Base-by-base conservation (phyloP, 2,888 invertebrate species). In the Unio pictorum region DNA sequence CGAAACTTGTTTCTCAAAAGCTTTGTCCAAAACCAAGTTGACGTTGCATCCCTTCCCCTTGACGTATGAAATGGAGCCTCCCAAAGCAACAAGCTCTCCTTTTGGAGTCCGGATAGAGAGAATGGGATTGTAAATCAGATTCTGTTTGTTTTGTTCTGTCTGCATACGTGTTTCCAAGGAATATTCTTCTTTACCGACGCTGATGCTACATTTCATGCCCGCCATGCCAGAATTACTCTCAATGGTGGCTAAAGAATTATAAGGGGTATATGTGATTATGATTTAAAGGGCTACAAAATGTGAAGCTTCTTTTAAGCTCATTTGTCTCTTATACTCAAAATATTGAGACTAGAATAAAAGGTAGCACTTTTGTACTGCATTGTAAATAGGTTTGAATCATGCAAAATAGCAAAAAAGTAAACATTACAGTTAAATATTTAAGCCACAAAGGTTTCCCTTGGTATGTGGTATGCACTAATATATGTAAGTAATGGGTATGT, bases 11-110 rank as follows among this genome's bases (percentile, higher is more conserved):
- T 75, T 77, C 15, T 30, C 54, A 15, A 75, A 69, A 55, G 78
- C 62, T 69, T 79, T 77, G 63, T 75, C 78, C 28, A 82, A 59
- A n/a, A 76, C 73, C 6, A 81, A 23, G 58, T 80, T 78, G 17
- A 77, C 55, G 20, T 70, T 74, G 26, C 76, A 58, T 54, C 74
- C 73, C 72, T 80, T 79, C n/a, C 75, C 79, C 55, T 66, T 73
- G 18, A 70, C 76, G 58, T 79, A 73, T 11, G 72, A 75, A 8
- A 72, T 69, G 11, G 75, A 68, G 54, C 80, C 81, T 54, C 77
- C 80, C 59, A 78, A 60, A 18, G 74, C 74, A 4, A 81, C 8
- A 0, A 81, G 34, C 57, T 79, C 78, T 54, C 60, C 60, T 20
- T 63, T 59, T 65, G 80, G 81, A 7, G 74, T 64, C 45, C 72